Base-by-base conservation (phyloP, 2,888 invertebrate species). In the Dastarcus helophoroides region DNA sequence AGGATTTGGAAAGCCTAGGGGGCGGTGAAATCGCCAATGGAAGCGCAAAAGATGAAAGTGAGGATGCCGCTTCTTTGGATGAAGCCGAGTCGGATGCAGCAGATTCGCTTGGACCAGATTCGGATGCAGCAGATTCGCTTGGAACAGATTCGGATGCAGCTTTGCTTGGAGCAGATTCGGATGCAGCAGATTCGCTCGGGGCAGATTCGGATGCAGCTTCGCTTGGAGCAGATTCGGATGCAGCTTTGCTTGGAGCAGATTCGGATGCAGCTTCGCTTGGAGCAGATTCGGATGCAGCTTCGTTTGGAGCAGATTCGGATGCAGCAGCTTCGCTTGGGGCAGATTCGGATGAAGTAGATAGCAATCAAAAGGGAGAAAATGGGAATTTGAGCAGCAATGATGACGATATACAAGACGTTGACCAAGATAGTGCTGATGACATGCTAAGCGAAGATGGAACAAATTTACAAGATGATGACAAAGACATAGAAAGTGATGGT, bases 171-270 rank as follows among this genome's bases (percentile, higher is more conserved):
- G 41, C 44, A 2, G 44, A 46, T 32, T 36, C 41, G 27, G 42
- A 44, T 29, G 46, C 43, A 22, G 42, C 44, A 24, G 48, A 49
- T n/a, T n/a, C n/a, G n/a, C n/a, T n/a, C n/a, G n/a, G n/a, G n/a
- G n/a, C n/a, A n/a, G n/a, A n/a, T n/a, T n/a, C n/a, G n/a, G n/a
- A n/a, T n/a, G n/a, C n/a, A n/a, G n/a, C n/a, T n/a, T n/a, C n/a
- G n/a, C n/a, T n/a, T n/a, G n/a, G n/a, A n/a, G n/a, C n/a, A n/a
- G n/a, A n/a, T n/a, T n/a, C n/a, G n/a, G n/a, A n/a, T n/a, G n/a
- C n/a, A n/a, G n/a, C n/a, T n/a, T n/a, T n/a, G n/a, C n/a, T n/a
- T n/a, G n/a, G n/a, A n/a, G n/a, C n/a, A n/a, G n/a, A n/a, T n/a
- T n/a, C n/a, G n/a, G n/a, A n/a, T n/a, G n/a, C n/a, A n/a, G n/a